These are phyloP conservation scores for Trogon melanurus DNA, from an alignment of 2,113 vertebrate species.

Conservation along the genomic window DNA sequence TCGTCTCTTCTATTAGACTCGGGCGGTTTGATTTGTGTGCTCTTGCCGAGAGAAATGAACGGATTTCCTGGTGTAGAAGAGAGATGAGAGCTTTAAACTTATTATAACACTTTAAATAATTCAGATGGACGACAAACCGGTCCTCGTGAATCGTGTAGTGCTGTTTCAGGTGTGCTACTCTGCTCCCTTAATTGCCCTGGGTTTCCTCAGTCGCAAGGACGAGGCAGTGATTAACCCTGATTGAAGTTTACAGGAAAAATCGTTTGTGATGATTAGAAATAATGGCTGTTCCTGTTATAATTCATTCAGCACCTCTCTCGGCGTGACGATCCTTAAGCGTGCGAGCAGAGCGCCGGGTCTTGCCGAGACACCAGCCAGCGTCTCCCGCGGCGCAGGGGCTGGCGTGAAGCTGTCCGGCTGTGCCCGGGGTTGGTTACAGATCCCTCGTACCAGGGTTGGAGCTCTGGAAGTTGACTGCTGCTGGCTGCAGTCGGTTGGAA, in stretches of 20 bases:
- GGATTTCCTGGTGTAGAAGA: neutral
- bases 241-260: conserved; percentile 26
- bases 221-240: neutral
- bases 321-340: neutral
- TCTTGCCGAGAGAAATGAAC: neutral
- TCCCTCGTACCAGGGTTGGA: neutral
- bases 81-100: neutral
- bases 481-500: neutral
- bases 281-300: conserved; percentile 1
- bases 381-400: neutral
- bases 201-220: neutral
- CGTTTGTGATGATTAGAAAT: conserved; percentile 2
- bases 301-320: neutral
- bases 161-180: neutral
- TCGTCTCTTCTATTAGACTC: neutral
- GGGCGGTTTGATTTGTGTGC: neutral
- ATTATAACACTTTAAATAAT: neutral
- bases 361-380: neutral
- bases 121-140: neutral
- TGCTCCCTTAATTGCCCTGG: neutral
- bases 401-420: neutral
- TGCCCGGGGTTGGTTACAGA: neutral
- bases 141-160: neutral
- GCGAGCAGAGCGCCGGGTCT: neutral
- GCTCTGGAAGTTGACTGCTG: neutral